Conservation (phyloP, 37 sponge, comb jelly and placozoan species). For the Crambe crambe region DNA sequence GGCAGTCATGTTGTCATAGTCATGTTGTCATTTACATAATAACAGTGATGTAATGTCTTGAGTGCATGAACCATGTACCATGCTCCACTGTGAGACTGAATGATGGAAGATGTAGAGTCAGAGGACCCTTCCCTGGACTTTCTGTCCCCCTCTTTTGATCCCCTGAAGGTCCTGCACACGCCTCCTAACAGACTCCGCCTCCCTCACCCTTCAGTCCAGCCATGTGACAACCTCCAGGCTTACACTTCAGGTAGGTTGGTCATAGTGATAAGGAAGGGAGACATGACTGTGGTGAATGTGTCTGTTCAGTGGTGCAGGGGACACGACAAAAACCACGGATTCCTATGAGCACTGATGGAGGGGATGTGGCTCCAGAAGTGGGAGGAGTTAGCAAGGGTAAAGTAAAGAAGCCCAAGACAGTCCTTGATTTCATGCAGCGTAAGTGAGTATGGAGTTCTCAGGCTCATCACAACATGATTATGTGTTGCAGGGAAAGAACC, state of each 20-base stretch:
- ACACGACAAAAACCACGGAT: neutral
- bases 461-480: neutral
- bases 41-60: neutral
- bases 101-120: neutral
- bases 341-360: neutral
- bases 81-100: no score
- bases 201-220: conserved; percentile 35
- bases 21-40: neutral
- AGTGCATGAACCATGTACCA: no score
- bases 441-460: neutral
- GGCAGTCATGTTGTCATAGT: neutral
- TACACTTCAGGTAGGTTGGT: conserved; percentile 17
- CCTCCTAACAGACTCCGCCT: conserved; percentile 18
- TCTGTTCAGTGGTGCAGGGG: conserved; percentile 8
- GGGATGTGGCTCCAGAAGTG: neutral
- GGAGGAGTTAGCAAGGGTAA: neutral
- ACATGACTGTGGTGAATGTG: neutral
- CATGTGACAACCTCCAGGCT: conserved; percentile 55
- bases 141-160: conserved; percentile 45
- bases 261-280: neutral
- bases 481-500: neutral
- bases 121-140: conserved; percentile 45
- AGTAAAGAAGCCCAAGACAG: conserved; percentile 14
- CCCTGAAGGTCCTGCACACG: conserved; percentile 25
- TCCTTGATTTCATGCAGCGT: conserved; percentile 52